Evolutionary conservation across 1,140 invertebrate species (phyloP).

Genomic region (Eriocheir sinensis): DNA sequence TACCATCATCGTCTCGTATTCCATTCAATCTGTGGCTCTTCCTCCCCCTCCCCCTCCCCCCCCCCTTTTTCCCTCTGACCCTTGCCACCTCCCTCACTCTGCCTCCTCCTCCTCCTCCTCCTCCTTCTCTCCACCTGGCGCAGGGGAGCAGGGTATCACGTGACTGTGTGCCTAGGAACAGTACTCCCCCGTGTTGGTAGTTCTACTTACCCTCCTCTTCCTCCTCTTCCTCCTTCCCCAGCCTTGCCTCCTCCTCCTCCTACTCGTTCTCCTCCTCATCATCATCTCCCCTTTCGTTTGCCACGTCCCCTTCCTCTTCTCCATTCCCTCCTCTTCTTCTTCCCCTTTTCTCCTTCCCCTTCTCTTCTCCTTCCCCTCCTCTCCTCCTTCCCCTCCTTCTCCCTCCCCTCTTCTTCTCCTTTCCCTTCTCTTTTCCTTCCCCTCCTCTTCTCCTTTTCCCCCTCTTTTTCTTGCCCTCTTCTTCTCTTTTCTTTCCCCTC

Average conservation of each 20-base stretch:
- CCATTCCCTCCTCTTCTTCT: conserved; percentile 18
- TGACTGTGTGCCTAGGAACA: background rate
- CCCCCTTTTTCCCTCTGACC: background rate
- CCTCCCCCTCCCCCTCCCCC: background rate
- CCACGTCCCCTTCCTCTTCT: too few relatives aligned
- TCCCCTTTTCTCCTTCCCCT: background rate
- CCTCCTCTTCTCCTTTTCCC: too few relatives aligned
- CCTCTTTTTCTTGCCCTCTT: too few relatives aligned
- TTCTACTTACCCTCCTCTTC: background rate
- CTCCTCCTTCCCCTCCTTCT: too few relatives aligned
- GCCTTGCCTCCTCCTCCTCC: too few relatives aligned
- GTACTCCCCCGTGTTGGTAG: background rate
- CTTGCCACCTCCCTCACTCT: background rate
- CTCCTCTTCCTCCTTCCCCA: too few relatives aligned
- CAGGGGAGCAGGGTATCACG: background rate
- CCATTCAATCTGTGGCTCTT: background rate
- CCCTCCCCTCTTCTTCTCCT: too few relatives aligned
- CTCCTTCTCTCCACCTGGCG: background rate
- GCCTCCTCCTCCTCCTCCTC: background rate
- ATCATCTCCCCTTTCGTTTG: too few relatives aligned
- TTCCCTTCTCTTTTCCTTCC: too few relatives aligned
- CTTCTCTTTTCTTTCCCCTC: too few relatives aligned
- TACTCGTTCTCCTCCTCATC: background rate
- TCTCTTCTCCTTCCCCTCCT: too few relatives aligned
- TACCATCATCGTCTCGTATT: conserved; percentile 1